Conservation (phyloP, 1,140 invertebrate genomes). For the Drosophila neocordata region DNA sequence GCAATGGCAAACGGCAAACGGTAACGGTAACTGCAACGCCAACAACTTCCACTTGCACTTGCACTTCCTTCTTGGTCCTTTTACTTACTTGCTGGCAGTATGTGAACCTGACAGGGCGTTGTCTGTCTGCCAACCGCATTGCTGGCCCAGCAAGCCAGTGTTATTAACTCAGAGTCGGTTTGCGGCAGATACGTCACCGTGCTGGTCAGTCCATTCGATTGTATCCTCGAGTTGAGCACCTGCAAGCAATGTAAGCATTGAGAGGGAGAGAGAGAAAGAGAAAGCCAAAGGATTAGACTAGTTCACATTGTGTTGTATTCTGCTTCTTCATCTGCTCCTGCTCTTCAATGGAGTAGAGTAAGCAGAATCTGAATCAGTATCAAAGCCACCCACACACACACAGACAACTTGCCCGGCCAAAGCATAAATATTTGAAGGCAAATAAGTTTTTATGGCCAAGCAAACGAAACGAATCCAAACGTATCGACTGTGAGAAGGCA, state of each 20-base stretch:
- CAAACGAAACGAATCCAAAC: constrained; percentile 52
- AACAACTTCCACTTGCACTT: constrained; percentile 42
- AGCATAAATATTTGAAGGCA: constrained; percentile 75
- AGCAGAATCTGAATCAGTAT: too few species aligned
- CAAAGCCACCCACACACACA: too few species aligned
- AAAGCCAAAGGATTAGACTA: constrained; percentile 49
- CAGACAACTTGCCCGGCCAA: constrained; percentile 20
- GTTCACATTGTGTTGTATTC: background rate
- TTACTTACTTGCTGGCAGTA: constrained; percentile 90
- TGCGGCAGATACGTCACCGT: constrained; percentile 87
- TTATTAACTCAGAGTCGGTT: constrained; percentile 89
- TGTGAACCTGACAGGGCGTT: constrained; percentile 91
- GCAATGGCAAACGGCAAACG: background rate
- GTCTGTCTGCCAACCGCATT: constrained; percentile 92
- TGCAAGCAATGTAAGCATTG: constrained; percentile 67
- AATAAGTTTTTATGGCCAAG: constrained; percentile 74
- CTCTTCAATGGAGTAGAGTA: too few species aligned
- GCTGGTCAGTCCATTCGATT: constrained; percentile 87
- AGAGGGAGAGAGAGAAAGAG: constrained; percentile 8
- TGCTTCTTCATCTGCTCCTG: too few species aligned
- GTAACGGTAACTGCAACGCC: constrained; percentile 12
- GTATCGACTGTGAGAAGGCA: constrained; percentile 6
- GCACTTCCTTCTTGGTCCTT: constrained; percentile 22
- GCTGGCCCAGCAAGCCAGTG: constrained; percentile 92
- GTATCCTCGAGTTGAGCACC: constrained; percentile 84